Conservation (phyloP, 1,140 invertebrate genomes). For the Micrasema minimum region DNA sequence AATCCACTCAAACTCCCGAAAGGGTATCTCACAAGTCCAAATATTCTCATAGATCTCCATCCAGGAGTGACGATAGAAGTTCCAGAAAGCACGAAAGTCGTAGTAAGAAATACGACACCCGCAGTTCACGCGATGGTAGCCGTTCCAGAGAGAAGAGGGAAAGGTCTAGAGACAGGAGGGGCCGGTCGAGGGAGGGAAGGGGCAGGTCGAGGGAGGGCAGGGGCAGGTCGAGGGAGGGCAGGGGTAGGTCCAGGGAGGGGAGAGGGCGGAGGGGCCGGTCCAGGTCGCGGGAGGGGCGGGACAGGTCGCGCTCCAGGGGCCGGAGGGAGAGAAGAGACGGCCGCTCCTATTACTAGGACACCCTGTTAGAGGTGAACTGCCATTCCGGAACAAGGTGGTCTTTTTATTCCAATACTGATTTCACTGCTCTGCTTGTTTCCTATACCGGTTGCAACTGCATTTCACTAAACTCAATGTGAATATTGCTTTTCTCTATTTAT, state of each 20-base stretch:
- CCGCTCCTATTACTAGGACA: slow-evolving; percentile 28
- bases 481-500: no score
- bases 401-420: slow-evolving; percentile 19
- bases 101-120: slow-evolving; percentile 22
- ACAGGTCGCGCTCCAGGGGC: slow-evolving; percentile 35
- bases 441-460: no score
- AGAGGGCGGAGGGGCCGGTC: slow-evolving; percentile 36
- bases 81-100: slow-evolving; percentile 34
- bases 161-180: slow-evolving; percentile 46
- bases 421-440: neutral
- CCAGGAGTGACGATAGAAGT: slow-evolving; percentile 45
- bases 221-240: slow-evolving; percentile 33
- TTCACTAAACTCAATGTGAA: no score
- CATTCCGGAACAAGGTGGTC: slow-evolving; percentile 31
- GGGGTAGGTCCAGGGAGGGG: slow-evolving; percentile 18
- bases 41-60: slow-evolving; percentile 46
- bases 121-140: slow-evolving; percentile 8
- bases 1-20: slow-evolving; percentile 46
- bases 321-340: slow-evolving; percentile 31
- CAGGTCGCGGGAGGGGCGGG: slow-evolving; percentile 18
- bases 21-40: slow-evolving; percentile 42
- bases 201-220: slow-evolving; percentile 40
- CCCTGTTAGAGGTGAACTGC: slow-evolving; percentile 14
- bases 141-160: slow-evolving; percentile 36
- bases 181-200: slow-evolving; percentile 41